phyloP scores from a whole-genome alignment of 2,113 vertebrate species.

The Aepyceros melampus region DNA sequence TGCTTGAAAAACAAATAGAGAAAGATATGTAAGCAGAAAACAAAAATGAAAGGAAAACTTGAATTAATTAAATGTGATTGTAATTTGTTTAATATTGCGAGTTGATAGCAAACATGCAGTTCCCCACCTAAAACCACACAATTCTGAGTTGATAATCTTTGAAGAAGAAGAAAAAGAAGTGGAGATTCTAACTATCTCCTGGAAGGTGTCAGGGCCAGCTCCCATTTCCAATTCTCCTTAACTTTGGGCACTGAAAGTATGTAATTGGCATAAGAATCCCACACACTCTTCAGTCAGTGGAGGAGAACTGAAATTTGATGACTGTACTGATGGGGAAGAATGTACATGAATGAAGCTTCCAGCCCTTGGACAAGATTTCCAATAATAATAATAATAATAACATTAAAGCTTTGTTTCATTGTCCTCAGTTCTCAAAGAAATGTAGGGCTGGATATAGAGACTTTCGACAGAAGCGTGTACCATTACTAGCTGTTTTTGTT shows the following conservation, averaged over 20 bases:
- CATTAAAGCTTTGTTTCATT: neutral
- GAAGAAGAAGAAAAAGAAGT: neutral
- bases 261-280: neutral
- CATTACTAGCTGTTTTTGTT: neutral
- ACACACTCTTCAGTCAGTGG: neutral
- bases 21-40: neutral
- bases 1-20: neutral
- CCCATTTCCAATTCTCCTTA: neutral
- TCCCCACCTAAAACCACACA: neutral
- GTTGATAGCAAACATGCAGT: neutral
- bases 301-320: neutral
- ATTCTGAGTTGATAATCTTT: neutral
- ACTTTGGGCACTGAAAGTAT: neutral
- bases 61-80: neutral
- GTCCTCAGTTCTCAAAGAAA: neutral
- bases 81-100: neutral
- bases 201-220: neutral
- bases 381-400: neutral
- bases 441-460: neutral
- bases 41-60: neutral
- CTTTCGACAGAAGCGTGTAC: neutral
- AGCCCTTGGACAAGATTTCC: neutral
- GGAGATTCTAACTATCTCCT: neutral
- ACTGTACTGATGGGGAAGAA: neutral
- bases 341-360: neutral